Evolutionary conservation across 2,113 vertebrate species (phyloP), one percentile per base, ranked within the genome.

Genomic region (Leiothrix lutea): DNA sequence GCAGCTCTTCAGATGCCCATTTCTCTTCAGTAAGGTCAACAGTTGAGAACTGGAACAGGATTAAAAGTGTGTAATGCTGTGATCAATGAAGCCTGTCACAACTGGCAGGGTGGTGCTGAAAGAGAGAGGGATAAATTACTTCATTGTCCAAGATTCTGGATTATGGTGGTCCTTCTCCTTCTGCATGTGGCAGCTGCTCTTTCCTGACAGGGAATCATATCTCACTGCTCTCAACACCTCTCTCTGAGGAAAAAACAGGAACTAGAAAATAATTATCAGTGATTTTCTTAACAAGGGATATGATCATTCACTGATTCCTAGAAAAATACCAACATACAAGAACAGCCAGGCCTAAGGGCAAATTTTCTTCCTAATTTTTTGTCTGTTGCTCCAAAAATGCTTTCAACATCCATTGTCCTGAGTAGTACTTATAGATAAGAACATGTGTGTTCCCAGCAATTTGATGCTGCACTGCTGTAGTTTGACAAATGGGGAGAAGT

Each of bases 401-500:
- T 93, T 85, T 92, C 35, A n/a, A 2, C 4, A 17, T 70, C 20
- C 48, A 40, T 87, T 92, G 57, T 88, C 23, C 64, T 82, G 50
- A 61, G 42, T 48, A 66, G 36, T 44, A 25, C 14, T 77, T 91
- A 60, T 1, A 2, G 57, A 42, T 64, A 87, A 53, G 38, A 84
- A 84, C 28, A 44, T 64, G 14, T 65, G 50, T 40, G 17, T 61
- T 80, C 44, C 45, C 54, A 42, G 38, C 17, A 15, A 1, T 60
- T 51, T 74, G 67, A 80, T 92, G 12, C 75, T 84, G 54, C 33
- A 31, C 81, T 77, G 62, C 25, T 88, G 23, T 44, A 64, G 33
- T 94, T 65, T 95, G 77, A 97, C 58, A 96, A 92, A 96, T 80
- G 75, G 57, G 38, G 48, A 95, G 54, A 96, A 88, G 60, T 61